Evolutionary conservation across 1,140 invertebrate species (phyloP), one percentile per base, ranked within the genome.

Genomic region (Bombus huntii): DNA sequence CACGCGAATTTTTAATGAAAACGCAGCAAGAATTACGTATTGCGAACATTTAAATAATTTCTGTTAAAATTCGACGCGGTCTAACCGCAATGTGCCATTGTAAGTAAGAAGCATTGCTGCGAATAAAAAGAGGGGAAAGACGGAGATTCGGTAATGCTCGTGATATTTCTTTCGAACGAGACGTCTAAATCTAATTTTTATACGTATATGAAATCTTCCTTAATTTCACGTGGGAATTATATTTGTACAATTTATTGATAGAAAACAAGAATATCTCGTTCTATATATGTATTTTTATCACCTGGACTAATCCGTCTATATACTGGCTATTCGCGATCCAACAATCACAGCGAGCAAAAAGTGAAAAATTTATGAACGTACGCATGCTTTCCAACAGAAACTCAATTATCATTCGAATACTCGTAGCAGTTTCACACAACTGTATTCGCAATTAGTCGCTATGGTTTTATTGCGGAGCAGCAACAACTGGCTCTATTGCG

Each of bases 381-480:
- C 13, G 66, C 66, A 25, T 31, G 22, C 39, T 28, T 65, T 22
- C 34, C 1, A 28, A 0, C 10, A 10, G 31, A 9, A 22, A 59
- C 39, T 79, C 42, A 66, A 80, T 85, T 85, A 73, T 85, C n/a
- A n/a, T 15, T 53, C 1, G 25, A 18, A 39, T 57, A 9, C 34
- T 47, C 12, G 39, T 3, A 13, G 28, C 70, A 85, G 68, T 83
- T 86, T 18, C 62, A 31, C 44, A n/a, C 37, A 57, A 22, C 71
- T 37, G 62, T 53, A 75, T n/a, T 34, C 39, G 39, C 80, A 76
- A 83, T 83, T 83, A 83, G 72, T 59, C 53, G 80, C 34, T 47
- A 68, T 53, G 66, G 62, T 82, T 86, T 82, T 75, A 65, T 59
- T 68, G n/a, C 57, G 42, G 15, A n/a, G 15, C 28, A 75, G 44